Evolutionary conservation across 2,888 invertebrate genomes (phyloP).

Genomic region (Hypomecis punctinalis): DNA sequence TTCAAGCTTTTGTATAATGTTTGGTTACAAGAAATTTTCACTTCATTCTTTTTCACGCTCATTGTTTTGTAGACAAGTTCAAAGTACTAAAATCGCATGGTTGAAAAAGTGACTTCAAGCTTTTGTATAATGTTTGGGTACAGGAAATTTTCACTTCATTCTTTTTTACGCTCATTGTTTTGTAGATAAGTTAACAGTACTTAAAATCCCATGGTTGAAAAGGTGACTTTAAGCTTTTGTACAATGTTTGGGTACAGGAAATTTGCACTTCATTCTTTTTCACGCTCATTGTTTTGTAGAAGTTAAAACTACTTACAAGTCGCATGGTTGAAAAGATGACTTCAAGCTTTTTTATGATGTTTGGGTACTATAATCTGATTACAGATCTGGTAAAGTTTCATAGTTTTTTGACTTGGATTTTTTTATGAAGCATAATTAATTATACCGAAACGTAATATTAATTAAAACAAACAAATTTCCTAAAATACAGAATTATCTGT

Average conservation of each 20-base stretch:
- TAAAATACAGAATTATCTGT: no score
- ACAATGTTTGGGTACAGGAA: no score
- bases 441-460: no score
- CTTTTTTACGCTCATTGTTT: constrained; percentile 45
- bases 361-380: no score
- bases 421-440: no score
- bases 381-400: no score
- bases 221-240: constrained; percentile 13
- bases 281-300: constrained; percentile 23
- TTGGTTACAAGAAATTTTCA: no score
- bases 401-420: no score
- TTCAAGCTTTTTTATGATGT: no score
- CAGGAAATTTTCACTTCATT: constrained; percentile 77
- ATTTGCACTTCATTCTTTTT: constrained; percentile 60
- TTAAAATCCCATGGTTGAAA: background rate
- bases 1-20: no score
- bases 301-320: constrained; percentile 8
- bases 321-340: constrained; percentile 6
- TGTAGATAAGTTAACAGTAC: constrained; percentile 11
- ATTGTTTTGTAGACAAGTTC: constrained; percentile 12
- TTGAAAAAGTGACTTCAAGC: constrained; percentile 10
- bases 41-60: constrained; percentile 60
- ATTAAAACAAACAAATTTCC: no score
- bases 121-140: no score
- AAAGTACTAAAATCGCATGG: constrained; percentile 8